Evolutionary conservation across 2,888 invertebrate species (phyloP).

Genomic region (Caenorhabditis wallacei): DNA sequence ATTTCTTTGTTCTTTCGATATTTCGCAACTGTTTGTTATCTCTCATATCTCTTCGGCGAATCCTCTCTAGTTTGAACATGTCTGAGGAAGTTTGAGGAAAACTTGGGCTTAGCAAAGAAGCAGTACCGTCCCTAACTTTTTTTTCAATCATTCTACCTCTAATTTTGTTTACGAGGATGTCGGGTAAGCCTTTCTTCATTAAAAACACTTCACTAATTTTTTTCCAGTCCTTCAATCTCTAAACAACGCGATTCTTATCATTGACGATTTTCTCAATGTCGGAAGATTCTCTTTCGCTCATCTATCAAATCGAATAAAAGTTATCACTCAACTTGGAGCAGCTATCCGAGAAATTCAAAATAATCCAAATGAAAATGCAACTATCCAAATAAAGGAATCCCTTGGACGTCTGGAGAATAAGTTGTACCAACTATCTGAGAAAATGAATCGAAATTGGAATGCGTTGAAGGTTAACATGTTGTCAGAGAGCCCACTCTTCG

Average conservation of each 20-base stretch:
- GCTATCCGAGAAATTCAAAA: not conserved
- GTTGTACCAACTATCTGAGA: not conserved
- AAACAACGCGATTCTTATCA: not conserved
- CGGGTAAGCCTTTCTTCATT: no score
- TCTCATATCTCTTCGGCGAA: no score
- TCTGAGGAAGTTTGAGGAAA: no score
- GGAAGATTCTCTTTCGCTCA: not conserved
- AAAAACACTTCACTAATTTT: no score
- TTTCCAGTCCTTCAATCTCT: not conserved
- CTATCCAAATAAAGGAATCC: not conserved
- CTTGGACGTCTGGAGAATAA: not conserved
- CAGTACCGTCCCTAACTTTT: no score
- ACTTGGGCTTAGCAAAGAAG: no score
- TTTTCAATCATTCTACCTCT: no score
- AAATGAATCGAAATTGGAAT: constrained; percentile 3
- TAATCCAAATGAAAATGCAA: not conserved
- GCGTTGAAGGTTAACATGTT: not conserved
- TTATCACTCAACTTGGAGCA: not conserved
- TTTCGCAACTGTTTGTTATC: no score
- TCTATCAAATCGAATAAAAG: not conserved
- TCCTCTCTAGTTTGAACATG: no score
- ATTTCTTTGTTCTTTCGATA: not conserved
- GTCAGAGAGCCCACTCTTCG: not conserved
- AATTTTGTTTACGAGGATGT: no score
- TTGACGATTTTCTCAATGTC: not conserved